phyloP scores from a whole-genome alignment of 92 coral and sea anemone genomes.

The Paragorgia papillata region DNA sequence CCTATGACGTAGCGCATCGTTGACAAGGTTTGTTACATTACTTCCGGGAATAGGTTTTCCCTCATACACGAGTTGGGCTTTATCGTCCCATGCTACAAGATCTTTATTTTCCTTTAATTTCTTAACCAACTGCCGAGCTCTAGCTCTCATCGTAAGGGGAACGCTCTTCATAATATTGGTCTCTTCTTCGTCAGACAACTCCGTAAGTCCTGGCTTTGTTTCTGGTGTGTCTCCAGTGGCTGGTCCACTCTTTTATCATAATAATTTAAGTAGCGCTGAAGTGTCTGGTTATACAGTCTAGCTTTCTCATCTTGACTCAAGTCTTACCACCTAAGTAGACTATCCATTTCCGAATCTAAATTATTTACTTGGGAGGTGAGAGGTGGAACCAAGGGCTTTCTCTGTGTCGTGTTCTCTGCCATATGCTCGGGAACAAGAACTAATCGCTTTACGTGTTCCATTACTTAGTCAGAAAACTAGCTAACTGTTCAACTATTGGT shows the following conservation, averaged over 20 bases:
- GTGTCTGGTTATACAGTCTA: slow-evolving; percentile 24
- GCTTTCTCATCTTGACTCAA: slow-evolving; percentile 49
- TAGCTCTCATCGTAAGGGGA: neutral
- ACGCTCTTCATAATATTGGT: slow-evolving; percentile 29
- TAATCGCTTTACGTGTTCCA: neutral
- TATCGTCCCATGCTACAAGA: slow-evolving; percentile 17
- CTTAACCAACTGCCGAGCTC: slow-evolving; percentile 18
- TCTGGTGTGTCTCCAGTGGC: slow-evolving; percentile 3
- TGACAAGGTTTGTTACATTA: neutral
- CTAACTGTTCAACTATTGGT: neutral
- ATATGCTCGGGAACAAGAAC: slow-evolving; percentile 13
- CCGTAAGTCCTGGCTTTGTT: neutral
- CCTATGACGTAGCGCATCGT: slow-evolving; percentile 18
- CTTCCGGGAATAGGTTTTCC: slow-evolving; percentile 6
- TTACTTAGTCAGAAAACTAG: neutral
- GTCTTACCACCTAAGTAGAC: slow-evolving; percentile 34
- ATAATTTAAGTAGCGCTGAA: slow-evolving; percentile 47
- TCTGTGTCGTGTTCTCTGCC: neutral
- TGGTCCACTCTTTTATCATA: slow-evolving; percentile 44
- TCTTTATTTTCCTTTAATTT: slow-evolving; percentile 13
- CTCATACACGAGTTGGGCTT: neutral
- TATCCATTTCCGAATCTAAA: slow-evolving; percentile 42
- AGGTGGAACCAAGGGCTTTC: neutral
- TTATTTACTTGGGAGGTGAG: neutral
- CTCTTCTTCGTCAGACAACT: slow-evolving; percentile 1